Evolutionary conservation across 2,888 invertebrate species (phyloP), one percentile per base, ranked within the genome.

Genomic region (Hemaris fuciformis): DNA sequence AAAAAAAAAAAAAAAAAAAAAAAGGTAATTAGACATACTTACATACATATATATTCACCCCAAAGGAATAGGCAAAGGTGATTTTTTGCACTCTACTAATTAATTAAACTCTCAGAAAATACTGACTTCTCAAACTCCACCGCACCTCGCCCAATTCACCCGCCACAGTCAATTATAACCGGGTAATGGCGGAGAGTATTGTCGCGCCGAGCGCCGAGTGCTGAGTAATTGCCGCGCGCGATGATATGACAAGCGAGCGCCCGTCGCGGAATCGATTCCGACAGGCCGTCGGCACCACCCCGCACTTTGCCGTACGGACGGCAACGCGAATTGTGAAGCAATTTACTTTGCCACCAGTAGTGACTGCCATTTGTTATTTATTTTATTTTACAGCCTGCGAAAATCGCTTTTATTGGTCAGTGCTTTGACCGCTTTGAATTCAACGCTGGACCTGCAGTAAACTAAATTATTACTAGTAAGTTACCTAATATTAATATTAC

Each of bases 151-250:
- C 38, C 38, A n/a, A 38, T 38, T 38, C 38, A 38, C n/a, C 38
- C 10, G n/a, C n/a, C n/a, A 38, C 38, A n/a, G n/a, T 43, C 38
- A 20, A 43, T 7, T 43, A 20, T 8, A n/a, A n/a, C n/a, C n/a
- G n/a, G n/a, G n/a, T n/a, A n/a, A n/a, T n/a, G n/a, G 18, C 18
- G 15, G 4, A 2, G 22, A 45, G 45, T 45, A 18, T 18, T 13
- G 23, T 22, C 3, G 15, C 15, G 27, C 8, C 15, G 15, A 25
- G 69, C 69, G 71, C 70, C 79, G 77, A 80, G 83, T 81, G 81
- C 60, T 83, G 85, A 84, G 84, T 83, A 76, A 84, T 85, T 84
- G 83, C 70, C 69, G 70, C 64, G 66, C 75, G 76, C 73, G 63
- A 62, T 71, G 81, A 80, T 81, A 83, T 83, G 85, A 85, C 85